Evolutionary conservation across 2,113 vertebrate species (phyloP).

Genomic region (Nothoprocta pentlandii): DNA sequence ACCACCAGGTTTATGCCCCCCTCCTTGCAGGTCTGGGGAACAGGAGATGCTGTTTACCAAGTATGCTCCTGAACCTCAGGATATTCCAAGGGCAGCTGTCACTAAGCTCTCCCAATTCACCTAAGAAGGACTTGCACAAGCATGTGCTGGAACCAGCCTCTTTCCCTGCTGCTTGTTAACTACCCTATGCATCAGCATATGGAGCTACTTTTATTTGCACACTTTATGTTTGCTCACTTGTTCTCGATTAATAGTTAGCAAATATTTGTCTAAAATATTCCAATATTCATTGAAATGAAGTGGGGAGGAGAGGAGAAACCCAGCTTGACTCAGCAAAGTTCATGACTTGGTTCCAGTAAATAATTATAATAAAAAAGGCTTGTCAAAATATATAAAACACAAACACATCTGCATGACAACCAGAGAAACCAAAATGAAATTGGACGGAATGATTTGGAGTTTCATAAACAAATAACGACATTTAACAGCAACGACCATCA

Average conservation of each 20-base stretch:
- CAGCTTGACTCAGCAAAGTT: not conserved
- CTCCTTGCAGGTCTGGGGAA: not conserved
- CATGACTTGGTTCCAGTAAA: not conserved
- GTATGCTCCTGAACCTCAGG: not conserved
- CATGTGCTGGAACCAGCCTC: not conserved
- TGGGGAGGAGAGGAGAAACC: not conserved
- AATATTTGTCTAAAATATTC: conserved; percentile 58
- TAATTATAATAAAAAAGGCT: not conserved
- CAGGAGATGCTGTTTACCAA: not conserved
- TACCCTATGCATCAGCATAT: conserved; percentile 13
- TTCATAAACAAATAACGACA: not conserved
- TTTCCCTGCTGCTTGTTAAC: not conserved
- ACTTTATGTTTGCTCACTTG: conserved; percentile 37
- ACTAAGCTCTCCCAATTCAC: not conserved
- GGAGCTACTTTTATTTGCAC: conserved; percentile 39
- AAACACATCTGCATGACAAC: not conserved
- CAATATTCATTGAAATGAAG: conserved; percentile 50
- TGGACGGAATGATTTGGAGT: not conserved
- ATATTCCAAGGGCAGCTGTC: not conserved
- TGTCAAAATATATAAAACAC: not conserved
- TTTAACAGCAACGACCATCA: not conserved
- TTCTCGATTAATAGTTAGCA: conserved; percentile 50
- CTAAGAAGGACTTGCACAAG: not conserved
- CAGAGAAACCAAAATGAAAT: not conserved
- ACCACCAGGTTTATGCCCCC: not conserved